Conservation (phyloP, 2,797 vertebrate genomes). For the Neosalanx taihuensis region DNA sequence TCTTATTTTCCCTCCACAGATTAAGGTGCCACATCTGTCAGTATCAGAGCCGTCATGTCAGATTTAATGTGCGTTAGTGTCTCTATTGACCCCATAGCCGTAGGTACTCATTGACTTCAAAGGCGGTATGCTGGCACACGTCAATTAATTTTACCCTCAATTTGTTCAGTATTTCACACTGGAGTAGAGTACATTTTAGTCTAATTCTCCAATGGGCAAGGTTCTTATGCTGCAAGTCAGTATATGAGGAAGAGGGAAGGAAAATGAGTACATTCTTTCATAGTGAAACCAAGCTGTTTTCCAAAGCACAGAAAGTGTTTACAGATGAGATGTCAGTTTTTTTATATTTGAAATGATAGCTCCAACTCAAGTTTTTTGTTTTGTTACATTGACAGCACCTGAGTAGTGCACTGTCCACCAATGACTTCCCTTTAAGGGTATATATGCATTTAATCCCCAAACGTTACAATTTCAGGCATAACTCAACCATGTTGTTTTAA, state of each 20-base stretch:
- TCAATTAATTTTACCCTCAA: not conserved
- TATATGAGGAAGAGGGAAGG: conserved; percentile 17
- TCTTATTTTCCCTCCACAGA: not conserved
- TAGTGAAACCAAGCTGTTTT: conserved; percentile 54
- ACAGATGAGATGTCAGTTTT: conserved; percentile 53
- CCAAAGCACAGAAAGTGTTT: conserved; percentile 49
- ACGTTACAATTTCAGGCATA: not conserved
- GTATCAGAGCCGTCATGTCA: not conserved
- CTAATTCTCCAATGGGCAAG: conserved; percentile 1
- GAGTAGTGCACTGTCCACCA: conserved; percentile 11
- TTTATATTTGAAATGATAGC: conserved; percentile 34
- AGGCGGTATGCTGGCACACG: not conserved
- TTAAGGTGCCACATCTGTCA: not conserved
- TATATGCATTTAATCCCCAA: conserved; percentile 8
- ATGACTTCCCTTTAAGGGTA: conserved; percentile 10
- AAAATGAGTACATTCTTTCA: conserved; percentile 48
- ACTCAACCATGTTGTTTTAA: conserved; percentile 24
- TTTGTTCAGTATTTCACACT: not conserved
- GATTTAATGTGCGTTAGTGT: not conserved
- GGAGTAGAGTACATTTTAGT: not conserved
- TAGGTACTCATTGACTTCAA: not conserved
- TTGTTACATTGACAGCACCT: conserved; percentile 25
- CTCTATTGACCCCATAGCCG: not conserved
- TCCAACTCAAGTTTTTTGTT: conserved; percentile 28
- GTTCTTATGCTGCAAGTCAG: conserved; percentile 35